Conservation (phyloP, 2,797 vertebrate genomes). For the Falco concolor region DNA sequence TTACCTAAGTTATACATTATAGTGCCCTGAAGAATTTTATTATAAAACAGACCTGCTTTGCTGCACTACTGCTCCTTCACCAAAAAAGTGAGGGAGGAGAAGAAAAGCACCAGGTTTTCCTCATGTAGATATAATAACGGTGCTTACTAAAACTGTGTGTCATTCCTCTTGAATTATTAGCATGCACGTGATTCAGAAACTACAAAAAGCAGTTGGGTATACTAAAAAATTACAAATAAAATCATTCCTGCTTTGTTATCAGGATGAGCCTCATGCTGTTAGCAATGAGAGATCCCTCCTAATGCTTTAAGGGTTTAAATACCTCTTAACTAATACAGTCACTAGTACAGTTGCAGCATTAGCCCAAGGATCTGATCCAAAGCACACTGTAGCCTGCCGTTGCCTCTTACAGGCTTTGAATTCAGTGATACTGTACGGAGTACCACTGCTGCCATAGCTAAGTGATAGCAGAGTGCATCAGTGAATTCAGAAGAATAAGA, state of each 20-base stretch:
- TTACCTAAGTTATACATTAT: slow-evolving; percentile 1
- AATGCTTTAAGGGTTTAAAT: neutral
- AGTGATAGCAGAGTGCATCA: neutral
- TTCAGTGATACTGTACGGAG: neutral
- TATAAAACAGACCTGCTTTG: neutral
- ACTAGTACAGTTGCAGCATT: neutral
- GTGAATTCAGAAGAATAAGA: neutral
- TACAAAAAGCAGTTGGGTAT: neutral
- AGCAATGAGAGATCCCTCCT: neutral
- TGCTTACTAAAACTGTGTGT: neutral
- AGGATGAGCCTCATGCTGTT: neutral
- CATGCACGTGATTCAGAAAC: neutral
- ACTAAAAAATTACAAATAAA: neutral
- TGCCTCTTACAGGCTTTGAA: neutral
- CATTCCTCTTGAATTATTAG: neutral
- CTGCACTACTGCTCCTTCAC: neutral
- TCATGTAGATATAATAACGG: neutral
- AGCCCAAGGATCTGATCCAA: neutral
- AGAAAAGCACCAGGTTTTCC: neutral
- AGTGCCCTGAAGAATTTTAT: neutral
- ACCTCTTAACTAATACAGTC: neutral
- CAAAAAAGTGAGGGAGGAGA: neutral
- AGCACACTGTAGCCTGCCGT: neutral
- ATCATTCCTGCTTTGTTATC: neutral
- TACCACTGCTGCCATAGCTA: neutral